Base-by-base conservation (phyloP, 2,888 invertebrate genomes). In the Cylindroiulus punctatus region DNA sequence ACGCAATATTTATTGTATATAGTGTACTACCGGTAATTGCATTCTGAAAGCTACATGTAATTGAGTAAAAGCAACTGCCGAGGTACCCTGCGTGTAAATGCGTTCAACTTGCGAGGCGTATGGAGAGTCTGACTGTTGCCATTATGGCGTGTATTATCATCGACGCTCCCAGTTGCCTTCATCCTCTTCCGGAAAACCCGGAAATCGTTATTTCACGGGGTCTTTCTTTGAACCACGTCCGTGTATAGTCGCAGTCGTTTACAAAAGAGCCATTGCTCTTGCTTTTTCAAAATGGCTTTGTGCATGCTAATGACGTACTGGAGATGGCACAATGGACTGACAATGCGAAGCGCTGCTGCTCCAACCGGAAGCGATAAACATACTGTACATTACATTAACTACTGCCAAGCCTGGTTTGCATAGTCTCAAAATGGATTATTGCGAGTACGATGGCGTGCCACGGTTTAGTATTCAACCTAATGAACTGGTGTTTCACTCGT, bases 151-250 rank as follows among this genome's bases (percentile, higher is more conserved):
- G n/a, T 65, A 65, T 65, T 65, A 65, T 22, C 57, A 65, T 8
- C 57, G 26, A 22, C 57, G 22, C 22, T 7, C 22, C 57, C 57
- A 22, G 57, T 22, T 19, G 57, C 57, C 57, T 65, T 65, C 22
- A 65, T 65, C 22, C 57, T 65, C 22, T 65, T 65, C 57, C 57
- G 57, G 57, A 65, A 65, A 65, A 22, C 10, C 57, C 57, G 57
- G 57, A 65, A 65, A 65, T 65, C 57, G 57, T 65, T 65, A 22
- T 65, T 65, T 65, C 57, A 65, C 57, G 22, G 57, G 36, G 57
- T 65, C 57, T 65, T 22, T 65, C 22, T 52, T 26, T 5, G 26
- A 22, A 22, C 19, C n/a, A n/a, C n/a, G n/a, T n/a, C n/a, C n/a
- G n/a, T n/a, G n/a, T n/a, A 12, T 22, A 65, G 19, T 65, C 57